Conservation (phyloP, 2,888 invertebrate genomes). For the Achlya flavicornis region DNA sequence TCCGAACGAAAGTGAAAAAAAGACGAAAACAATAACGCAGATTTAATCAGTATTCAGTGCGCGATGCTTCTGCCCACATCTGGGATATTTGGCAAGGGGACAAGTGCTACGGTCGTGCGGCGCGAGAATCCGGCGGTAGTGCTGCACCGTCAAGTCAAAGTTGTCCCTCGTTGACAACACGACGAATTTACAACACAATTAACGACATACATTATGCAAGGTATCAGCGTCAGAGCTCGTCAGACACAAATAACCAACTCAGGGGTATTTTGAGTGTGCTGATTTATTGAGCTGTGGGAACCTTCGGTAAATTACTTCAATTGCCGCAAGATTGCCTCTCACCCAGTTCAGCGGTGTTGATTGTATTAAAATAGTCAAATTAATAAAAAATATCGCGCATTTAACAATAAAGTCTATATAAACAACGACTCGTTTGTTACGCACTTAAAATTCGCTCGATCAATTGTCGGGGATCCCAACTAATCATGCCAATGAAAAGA, state of each 20-base stretch:
- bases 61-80: conserved; percentile 69
- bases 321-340: conserved; percentile 48
- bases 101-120: conserved; percentile 53
- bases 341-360: conserved; percentile 48
- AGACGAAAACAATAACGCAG: conserved; percentile 74
- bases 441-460: conserved; percentile 51
- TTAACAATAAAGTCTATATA: conserved; percentile 47
- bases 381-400: conserved; percentile 52
- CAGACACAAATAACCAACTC: conserved; percentile 49
- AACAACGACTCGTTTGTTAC: conserved; percentile 58
- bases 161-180: conserved; percentile 52
- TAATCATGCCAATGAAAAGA: conserved; percentile 62
- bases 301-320: conserved; percentile 54
- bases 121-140: conserved; percentile 43
- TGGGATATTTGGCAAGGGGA: conserved; percentile 77
- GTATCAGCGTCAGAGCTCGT: conserved; percentile 48
- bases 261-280: conserved; percentile 55
- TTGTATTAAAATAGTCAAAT: conserved; percentile 50
- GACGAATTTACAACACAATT: conserved; percentile 56
- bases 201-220: conserved; percentile 66
- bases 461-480: conserved; percentile 58
- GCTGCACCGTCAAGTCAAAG: conserved; percentile 48
- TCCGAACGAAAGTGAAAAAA: conserved; percentile 73
- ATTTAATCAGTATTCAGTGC: conserved; percentile 78
- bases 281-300: conserved; percentile 54